These are phyloP conservation scores for Pachymerium ferrugineum DNA, from an alignment of 2,888 invertebrate genomes.

Conservation along the genomic window DNA sequence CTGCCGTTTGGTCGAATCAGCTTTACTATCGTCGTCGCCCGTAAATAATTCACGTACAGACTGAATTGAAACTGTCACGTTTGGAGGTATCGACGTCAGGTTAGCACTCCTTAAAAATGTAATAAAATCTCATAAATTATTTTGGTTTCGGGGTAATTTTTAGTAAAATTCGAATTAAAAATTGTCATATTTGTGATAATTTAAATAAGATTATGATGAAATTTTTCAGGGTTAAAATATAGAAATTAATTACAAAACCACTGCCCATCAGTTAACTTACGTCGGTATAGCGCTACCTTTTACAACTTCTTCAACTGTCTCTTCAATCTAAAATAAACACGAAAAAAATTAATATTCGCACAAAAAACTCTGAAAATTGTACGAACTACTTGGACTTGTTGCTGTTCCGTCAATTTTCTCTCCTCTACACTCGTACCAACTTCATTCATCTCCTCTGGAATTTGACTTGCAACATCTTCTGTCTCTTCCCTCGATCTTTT, in stretches of 20 bases:
- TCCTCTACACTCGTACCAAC: not conserved
- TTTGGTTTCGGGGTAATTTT: no score
- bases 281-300: not conserved
- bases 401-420: not conserved
- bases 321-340: not conserved
- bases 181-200: no score
- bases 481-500: not conserved
- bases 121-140: no score
- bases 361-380: not conserved
- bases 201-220: no score
- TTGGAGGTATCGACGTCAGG: not conserved
- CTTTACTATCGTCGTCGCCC: not conserved
- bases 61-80: not conserved
- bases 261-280: no score
- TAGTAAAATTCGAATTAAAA: no score
- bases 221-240: no score
- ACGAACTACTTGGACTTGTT: conserved; percentile 1
- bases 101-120: not conserved
- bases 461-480: not conserved
- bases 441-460: not conserved
- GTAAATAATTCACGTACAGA: not conserved
- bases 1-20: not conserved
- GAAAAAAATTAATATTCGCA: not conserved
- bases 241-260: no score
- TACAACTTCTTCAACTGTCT: not conserved